phyloP scores from a whole-genome alignment of 2,113 vertebrate genomes.

The Pholis gunnellus region DNA sequence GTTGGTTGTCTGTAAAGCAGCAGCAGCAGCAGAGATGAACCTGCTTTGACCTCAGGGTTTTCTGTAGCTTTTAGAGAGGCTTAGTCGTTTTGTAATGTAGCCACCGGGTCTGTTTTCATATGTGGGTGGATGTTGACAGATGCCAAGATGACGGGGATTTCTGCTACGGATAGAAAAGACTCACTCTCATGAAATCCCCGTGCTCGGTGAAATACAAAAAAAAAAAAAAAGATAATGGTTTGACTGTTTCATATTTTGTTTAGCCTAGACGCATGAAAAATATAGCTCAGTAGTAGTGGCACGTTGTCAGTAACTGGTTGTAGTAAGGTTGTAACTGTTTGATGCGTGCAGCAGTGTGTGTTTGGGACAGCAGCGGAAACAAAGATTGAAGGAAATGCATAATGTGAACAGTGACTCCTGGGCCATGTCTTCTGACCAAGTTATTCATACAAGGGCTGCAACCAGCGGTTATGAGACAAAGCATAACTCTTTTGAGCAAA shows the following conservation, averaged over 20 bases:
- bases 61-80: conserved; percentile 48
- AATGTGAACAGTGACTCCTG: not conserved
- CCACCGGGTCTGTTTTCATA: conserved; percentile 41
- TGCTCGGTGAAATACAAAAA: not conserved
- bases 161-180: conserved; percentile 38
- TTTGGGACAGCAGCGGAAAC: too few relatives aligned
- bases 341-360: not conserved
- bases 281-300: not conserved
- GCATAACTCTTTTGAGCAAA: too few relatives aligned
- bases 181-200: conserved; percentile 21
- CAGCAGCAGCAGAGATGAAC: conserved; percentile 33
- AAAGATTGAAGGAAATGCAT: too few relatives aligned
- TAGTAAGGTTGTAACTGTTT: not conserved
- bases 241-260: conserved; percentile 17
- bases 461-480: not conserved
- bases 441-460: not conserved
- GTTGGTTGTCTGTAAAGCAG: conserved; percentile 17
- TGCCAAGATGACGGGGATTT: conserved; percentile 43
- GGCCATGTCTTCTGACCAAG: not conserved
- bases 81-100: conserved; percentile 53
- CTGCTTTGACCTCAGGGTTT: conserved; percentile 39
- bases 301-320: not conserved
- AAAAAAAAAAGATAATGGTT: conserved; percentile 6
- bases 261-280: not conserved
- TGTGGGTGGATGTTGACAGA: conserved; percentile 55